A percentile compares a stretch with the other conserved stretches of the same genome.
phyloP scores from a whole-genome alignment of 30 jellyfish, hydroid and myxozoan species.

The Hydractinia symbiolongicarpus region DNA sequence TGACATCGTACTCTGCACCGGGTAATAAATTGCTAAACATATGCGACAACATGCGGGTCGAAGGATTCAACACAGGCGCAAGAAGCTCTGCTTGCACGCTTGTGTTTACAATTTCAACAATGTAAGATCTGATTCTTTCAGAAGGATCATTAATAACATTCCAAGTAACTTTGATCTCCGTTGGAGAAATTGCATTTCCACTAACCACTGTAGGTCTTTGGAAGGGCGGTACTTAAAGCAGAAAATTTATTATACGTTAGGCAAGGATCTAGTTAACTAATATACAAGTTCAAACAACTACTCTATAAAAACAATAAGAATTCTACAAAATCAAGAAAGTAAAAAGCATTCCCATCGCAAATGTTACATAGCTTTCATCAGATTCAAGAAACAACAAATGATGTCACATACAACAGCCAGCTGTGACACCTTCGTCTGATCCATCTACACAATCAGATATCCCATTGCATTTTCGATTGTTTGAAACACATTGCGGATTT shows the following conservation, averaged over 20 bases:
- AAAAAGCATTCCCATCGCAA: too few relatives aligned
- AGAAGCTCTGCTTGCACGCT: background rate
- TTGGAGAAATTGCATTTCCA: background rate
- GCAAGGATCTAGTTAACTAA: too few relatives aligned
- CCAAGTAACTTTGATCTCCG: background rate
- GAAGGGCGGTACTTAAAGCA: too few relatives aligned
- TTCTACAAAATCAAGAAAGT: too few relatives aligned
- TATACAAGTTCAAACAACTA: too few relatives aligned
- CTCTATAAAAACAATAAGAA: too few relatives aligned
- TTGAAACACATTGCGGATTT: slow-evolving; percentile 12
- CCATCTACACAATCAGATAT: slow-evolving; percentile 19
- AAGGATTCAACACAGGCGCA: background rate
- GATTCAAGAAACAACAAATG: background rate
- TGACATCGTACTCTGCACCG: background rate
- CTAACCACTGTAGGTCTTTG: too few relatives aligned
- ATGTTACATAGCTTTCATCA: background rate
- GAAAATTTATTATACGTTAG: too few relatives aligned
- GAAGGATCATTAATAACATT: background rate
- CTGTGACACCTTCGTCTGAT: background rate
- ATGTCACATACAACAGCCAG: slow-evolving; percentile 17
- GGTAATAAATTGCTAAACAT: background rate
- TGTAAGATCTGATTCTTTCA: background rate
- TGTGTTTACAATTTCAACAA: background rate
- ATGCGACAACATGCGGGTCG: background rate
- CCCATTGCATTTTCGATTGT: slow-evolving; percentile 1